These are phyloP conservation scores for Corydoras sp. DNA, from an alignment of 2,113 vertebrate genomes.

Conservation along the genomic window DNA sequence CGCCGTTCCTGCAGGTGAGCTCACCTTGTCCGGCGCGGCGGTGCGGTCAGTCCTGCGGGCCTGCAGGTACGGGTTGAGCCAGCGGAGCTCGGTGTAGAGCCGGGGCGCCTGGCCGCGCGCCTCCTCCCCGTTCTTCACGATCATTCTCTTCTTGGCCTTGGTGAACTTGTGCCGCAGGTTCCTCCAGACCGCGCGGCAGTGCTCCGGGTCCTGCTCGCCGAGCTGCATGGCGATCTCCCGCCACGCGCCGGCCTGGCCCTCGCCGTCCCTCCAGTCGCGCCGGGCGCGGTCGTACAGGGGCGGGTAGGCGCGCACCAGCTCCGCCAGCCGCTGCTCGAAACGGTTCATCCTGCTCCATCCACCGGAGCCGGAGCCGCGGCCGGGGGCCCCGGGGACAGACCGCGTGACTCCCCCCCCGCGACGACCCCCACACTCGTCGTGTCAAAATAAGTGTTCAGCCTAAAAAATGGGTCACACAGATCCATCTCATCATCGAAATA, in stretches of 20 bases:
- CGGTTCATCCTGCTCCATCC: not conserved
- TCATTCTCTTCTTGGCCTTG: not conserved
- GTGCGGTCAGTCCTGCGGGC: not conserved
- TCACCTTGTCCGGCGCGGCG: not conserved
- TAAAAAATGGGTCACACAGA: too few relatives aligned
- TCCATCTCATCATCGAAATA: too few relatives aligned
- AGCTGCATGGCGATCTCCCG: not conserved
- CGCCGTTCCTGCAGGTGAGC: too few relatives aligned
- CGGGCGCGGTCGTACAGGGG: not conserved
- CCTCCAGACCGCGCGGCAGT: not conserved
- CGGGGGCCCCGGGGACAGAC: too few relatives aligned
- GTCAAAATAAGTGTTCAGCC: too few relatives aligned
- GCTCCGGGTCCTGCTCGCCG: not conserved
- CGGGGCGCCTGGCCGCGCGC: not conserved
- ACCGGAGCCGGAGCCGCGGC: too few relatives aligned
- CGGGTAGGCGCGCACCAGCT: not conserved
- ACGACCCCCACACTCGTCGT: too few relatives aligned
- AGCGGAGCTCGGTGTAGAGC: not conserved
- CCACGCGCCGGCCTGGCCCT: not conserved
- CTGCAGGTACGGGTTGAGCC: not conserved
- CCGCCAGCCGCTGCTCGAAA: not conserved
- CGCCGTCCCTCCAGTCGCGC: not conserved
- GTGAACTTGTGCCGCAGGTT: not conserved
- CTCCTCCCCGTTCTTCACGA: not conserved
- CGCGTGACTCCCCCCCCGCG: too few relatives aligned